Percentiles rank a stretch among this genome's conserved stretches.
Conservation (phyloP, 2,888 invertebrate genomes). For the Neoaliturus tenellus region DNA sequence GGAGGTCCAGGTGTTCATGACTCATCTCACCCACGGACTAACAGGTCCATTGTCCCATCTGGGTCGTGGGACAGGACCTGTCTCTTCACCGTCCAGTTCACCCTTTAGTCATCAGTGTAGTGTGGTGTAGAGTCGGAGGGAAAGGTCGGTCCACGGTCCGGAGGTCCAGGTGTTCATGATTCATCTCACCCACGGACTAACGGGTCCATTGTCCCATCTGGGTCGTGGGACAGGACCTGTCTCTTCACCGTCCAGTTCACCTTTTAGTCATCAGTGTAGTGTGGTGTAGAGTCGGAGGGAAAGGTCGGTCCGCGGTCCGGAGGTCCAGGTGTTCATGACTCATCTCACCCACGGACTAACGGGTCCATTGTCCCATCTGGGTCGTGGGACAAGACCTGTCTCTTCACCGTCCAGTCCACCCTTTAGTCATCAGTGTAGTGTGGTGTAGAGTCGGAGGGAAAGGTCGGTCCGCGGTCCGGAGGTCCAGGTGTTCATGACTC, state of each 20-base stretch:
- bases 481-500: conserved; percentile 24
- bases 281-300: too few relatives aligned
- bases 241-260: too few relatives aligned
- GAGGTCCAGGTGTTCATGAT: conserved; percentile 12
- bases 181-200: conserved; percentile 38
- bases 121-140: too few relatives aligned
- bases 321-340: conserved; percentile 19
- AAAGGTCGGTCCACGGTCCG: too few relatives aligned
- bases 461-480: background rate
- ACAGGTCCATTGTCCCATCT: conserved; percentile 35
- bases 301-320: background rate
- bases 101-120: too few relatives aligned
- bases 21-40: conserved; percentile 38
- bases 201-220: conserved; percentile 37
- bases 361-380: conserved; percentile 37
- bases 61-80: conserved; percentile 18
- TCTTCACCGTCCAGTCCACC: background rate
- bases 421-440: too few relatives aligned
- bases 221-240: conserved; percentile 19
- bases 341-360: conserved; percentile 38
- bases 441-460: too few relatives aligned
- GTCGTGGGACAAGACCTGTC: conserved; percentile 21
- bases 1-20: background rate
- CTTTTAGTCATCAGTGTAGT: too few relatives aligned
- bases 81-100: too few relatives aligned